Base-by-base conservation (phyloP, 2,113 vertebrate genomes). In the Pipa parva region DNA sequence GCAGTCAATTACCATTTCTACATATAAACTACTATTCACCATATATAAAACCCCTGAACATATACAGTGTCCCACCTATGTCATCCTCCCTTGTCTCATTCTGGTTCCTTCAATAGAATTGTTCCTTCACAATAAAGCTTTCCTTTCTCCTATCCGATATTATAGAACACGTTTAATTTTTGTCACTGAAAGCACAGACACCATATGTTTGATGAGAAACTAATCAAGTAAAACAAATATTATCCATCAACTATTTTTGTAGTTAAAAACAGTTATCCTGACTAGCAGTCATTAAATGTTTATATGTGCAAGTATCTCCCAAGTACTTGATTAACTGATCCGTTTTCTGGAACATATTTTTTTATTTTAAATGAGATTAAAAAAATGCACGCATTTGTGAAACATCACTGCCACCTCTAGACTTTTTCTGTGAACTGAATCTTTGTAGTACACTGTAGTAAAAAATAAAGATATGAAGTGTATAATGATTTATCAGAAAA, bases 391-490 rank as follows among this genome's bases (percentile, higher is more conserved):
- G 21, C 70, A 74, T 76, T 20, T 73, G 61, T 81, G 87, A 74
- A 76, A 73, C 84, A 84, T 73, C 87, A 75, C 87, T 90, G 87
- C 84, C 89, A 86, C 86, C 88, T 86, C 74, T 84, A 87, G 87
- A 85, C 82, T 79, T 63, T 52, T 31, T 22, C n/a, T 57, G 74
- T 80, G 84, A 84, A 88, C 74, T 75, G 77, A 75, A 75, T 59
- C 3, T 24, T 79, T 63, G 0, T 20, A 57, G 15, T 57, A 12
- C 20, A 49, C 31, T 45, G 63, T 42, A 72, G 49, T 75, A 25
- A 31, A 17, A 27, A 2, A 39, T 12, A n/a, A n/a, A n/a, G 15
- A 46, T 59, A 59, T 59, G 27, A 36, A 57, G 39, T 58, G 52
- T 49, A 37, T 50, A 52, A 29, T 31, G 50, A 60, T 60, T 45